A percentile compares a stretch with the other conserved stretches of the same genome.
Evolutionary conservation across 2,888 invertebrate species (phyloP).

Genomic region (Hypomecis punctinalis): DNA sequence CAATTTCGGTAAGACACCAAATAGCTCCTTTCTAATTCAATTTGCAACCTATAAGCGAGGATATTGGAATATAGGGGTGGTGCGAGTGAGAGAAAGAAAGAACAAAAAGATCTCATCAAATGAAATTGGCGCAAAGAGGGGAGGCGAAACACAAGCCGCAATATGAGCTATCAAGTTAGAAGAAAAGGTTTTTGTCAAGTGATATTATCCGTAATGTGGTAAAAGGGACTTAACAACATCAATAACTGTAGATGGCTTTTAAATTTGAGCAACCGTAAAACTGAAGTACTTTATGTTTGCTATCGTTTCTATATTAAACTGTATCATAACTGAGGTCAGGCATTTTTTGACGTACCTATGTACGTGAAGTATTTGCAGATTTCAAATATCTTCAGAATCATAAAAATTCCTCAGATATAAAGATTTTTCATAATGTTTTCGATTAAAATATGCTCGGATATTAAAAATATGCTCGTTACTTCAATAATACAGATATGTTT

Average conservation of each 20-base stretch:
- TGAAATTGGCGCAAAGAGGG: constrained; percentile 56
- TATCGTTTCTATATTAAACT: too few species aligned
- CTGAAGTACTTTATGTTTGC: too few species aligned
- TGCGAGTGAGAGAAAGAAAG: constrained; percentile 50
- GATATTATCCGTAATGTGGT: constrained; percentile 2
- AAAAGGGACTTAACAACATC: constrained; percentile 1
- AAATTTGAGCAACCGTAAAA: neutral
- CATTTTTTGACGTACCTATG: neutral
- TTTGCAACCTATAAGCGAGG: constrained; percentile 65
- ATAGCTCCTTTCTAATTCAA: constrained; percentile 65
- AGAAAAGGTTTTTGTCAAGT: constrained; percentile 34
- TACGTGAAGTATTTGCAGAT: too few species aligned
- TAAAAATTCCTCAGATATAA: too few species aligned
- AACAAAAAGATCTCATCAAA: constrained; percentile 60
- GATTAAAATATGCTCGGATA: too few species aligned
- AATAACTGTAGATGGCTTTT: constrained; percentile 8
- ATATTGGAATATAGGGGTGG: constrained; percentile 56
- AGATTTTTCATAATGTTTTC: too few species aligned
- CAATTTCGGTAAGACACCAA: constrained; percentile 58
- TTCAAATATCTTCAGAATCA: too few species aligned
- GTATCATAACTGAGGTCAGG: too few species aligned
- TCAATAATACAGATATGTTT: too few species aligned
- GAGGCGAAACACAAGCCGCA: constrained; percentile 43
- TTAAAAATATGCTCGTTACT: too few species aligned
- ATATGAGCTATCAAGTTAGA: constrained; percentile 18